phyloP scores from a whole-genome alignment of 2,113 vertebrate genomes.

The Psittacara wagleri region DNA sequence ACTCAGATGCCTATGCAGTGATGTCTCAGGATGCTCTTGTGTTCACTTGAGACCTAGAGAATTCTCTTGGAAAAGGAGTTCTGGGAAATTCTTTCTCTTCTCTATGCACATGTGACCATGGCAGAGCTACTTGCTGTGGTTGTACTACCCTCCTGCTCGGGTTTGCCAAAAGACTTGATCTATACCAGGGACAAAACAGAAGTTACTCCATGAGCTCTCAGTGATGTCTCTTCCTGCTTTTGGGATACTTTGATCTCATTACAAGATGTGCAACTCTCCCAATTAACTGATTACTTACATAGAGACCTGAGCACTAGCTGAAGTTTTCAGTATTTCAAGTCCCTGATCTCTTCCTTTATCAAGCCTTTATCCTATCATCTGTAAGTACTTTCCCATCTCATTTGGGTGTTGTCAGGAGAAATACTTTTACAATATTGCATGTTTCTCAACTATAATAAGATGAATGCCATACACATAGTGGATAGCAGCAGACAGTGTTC shows the following conservation, averaged over 20 bases:
- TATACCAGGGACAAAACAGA: neutral
- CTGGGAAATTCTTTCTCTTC: neutral
- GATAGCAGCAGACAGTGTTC: neutral
- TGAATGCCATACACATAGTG: neutral
- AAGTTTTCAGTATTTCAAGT: neutral
- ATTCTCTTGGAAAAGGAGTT: neutral
- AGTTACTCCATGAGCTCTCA: neutral
- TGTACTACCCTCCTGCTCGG: neutral
- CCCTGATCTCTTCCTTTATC: neutral
- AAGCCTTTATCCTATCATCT: neutral
- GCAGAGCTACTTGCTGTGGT: rapidly evolving
- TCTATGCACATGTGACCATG: neutral
- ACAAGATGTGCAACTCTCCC: neutral
- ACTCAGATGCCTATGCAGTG: neutral
- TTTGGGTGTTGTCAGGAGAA: neutral
- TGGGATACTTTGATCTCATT: neutral
- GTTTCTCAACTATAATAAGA: neutral
- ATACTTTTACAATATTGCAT: neutral
- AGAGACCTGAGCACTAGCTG: neutral
- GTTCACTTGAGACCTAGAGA: neutral
- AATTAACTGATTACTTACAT: neutral
- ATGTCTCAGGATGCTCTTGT: neutral
- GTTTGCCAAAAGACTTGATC: neutral
- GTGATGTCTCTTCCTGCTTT: neutral
- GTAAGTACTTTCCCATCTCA: neutral